Percentiles rank a stretch among this genome's conserved stretches.
These are phyloP conservation scores for Macrobrachium nipponense DNA, from an alignment of 1,140 invertebrate genomes.

Conservation along the genomic window DNA sequence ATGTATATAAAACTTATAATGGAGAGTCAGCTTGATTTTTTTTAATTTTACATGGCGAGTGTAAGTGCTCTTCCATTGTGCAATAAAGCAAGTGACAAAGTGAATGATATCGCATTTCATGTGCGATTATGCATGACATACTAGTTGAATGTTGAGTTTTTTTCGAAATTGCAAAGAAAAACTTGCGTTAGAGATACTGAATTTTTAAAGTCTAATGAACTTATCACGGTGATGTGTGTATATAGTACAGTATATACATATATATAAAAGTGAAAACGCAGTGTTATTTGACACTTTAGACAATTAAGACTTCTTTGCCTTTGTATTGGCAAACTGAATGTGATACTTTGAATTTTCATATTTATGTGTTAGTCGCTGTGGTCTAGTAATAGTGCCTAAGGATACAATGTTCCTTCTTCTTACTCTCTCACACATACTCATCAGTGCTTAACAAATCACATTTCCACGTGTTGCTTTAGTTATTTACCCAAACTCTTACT, in stretches of 20 bases:
- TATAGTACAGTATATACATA: no score
- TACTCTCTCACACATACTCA: slow-evolving; percentile 40
- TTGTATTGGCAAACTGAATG: slow-evolving; percentile 38
- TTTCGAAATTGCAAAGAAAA: no score
- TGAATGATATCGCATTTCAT: no score
- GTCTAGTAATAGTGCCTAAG: slow-evolving; percentile 60
- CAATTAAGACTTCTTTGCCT: background rate
- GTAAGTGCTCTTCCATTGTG: slow-evolving; percentile 46
- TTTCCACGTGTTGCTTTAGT: no score
- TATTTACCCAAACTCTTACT: no score
- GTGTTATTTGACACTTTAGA: background rate
- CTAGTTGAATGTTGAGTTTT: no score
- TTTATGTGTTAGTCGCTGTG: slow-evolving; percentile 60
- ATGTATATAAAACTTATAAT: background rate
- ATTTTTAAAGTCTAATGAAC: no score
- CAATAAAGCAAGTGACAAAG: slow-evolving; percentile 29
- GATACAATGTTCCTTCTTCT: slow-evolving; percentile 60
- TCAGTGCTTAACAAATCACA: slow-evolving; percentile 21
- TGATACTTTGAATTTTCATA: slow-evolving; percentile 52
- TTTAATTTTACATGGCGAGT: slow-evolving; percentile 26
- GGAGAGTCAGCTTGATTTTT: slow-evolving; percentile 10
- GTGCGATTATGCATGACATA: no score
- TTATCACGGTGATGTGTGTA: no score
- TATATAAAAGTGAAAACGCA: no score
- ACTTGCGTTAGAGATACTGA: no score